These are phyloP conservation scores for Festucalex cinctus DNA, from an alignment of 2,113 vertebrate species.

Conservation along the genomic window DNA sequence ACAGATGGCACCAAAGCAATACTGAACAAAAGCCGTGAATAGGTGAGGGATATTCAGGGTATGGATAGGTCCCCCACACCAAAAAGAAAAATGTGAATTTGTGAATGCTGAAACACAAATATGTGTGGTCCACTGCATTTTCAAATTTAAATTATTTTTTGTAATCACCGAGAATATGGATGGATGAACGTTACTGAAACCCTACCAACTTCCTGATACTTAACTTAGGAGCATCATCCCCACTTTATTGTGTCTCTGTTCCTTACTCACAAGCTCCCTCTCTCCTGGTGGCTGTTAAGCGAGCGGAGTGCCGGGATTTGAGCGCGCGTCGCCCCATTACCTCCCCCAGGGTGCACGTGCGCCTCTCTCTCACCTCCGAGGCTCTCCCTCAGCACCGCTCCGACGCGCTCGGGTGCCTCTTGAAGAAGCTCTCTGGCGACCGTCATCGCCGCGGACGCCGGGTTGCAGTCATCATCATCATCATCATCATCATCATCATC, in stretches of 20 bases:
- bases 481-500: slow-evolving; percentile 57
- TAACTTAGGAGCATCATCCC: slow-evolving; percentile 4
- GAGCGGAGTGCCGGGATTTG: slow-evolving; percentile 86
- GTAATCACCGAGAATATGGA: no score
- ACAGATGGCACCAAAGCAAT: no score
- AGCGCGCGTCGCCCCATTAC: slow-evolving; percentile 88
- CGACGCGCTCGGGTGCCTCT: slow-evolving; percentile 87
- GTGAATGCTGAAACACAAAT: no score
- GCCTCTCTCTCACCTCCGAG: slow-evolving; percentile 89
- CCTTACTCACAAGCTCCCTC: slow-evolving; percentile 39
- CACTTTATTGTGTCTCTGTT: slow-evolving; percentile 21
- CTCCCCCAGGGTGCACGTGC: slow-evolving; percentile 73
- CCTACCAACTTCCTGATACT: background rate
- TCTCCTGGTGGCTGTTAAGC: slow-evolving; percentile 89
- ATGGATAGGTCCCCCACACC: no score
- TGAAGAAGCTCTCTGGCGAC: slow-evolving; percentile 88
- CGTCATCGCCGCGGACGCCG: slow-evolving; percentile 73
- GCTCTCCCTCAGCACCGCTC: slow-evolving; percentile 83
- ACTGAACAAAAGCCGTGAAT: no score
- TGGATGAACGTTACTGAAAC: background rate
- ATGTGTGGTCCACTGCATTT: no score
- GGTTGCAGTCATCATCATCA: slow-evolving; percentile 47
- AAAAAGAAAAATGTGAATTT: no score
- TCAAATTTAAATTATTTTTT: no score
- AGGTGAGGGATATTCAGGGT: no score